Base-by-base conservation (phyloP, 2,888 invertebrate species). In the Tholera decimalis region DNA sequence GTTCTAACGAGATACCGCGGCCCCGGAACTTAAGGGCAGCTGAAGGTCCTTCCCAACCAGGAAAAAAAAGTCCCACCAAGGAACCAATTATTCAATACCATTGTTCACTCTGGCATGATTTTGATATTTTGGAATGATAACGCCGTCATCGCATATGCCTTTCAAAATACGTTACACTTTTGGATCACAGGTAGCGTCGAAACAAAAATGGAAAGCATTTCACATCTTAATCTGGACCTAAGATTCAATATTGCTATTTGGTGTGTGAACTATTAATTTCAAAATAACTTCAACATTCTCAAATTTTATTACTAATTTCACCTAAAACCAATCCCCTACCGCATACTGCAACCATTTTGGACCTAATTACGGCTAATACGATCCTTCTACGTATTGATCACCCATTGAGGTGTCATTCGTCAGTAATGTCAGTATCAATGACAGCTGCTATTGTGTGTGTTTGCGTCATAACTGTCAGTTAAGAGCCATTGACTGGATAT, bases 391-490 rank as follows among this genome's bases (percentile, higher is more conserved):
- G 82, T 71, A 44, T 49, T 79, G 79, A 89, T 89, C 58, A 82
- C 73, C 85, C 77, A 88, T 89, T 90, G 73, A 86, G 75, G 74
- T 68, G 39, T 77, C 71, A 60, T 53, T 73, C 49, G 62, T 61
- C 73, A 75, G 72, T 77, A 80, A 81, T 73, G 66, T 54, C 73
- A 78, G 65, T 77, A 77, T 80, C 73, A 67, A 81, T 79, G 79
- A 73, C 71, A 56, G 54, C 58, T 59, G 69, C 85, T 70, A 91
- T 91, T 91, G 90, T 91, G 79, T 81, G 54, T 28, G 65, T 74
- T 85, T 88, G 83, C 90, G 90, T 91, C 89, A 90, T 68, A 71
- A 59, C 64, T 56, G 53, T 77, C 70, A 66, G 44, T 56, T 61
- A 72, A 77, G 72, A 26, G 15, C 55, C 18, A 55, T 43, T 49